Conservation (phyloP, 2,888 invertebrate species). For the Trissoscelio sp. region DNA sequence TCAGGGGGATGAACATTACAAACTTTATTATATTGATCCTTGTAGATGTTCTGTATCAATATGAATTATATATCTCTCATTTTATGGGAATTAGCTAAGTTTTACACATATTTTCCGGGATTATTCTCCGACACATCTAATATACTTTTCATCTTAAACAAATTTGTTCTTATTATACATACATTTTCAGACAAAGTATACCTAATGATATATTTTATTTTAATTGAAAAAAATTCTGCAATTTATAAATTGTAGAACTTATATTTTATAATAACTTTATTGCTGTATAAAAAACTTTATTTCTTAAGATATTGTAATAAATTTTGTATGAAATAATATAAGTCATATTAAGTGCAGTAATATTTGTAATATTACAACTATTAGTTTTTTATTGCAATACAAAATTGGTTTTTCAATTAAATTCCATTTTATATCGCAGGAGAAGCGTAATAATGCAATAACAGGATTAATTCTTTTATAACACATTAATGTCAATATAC, state of each 20-base stretch:
- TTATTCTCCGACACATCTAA: background rate
- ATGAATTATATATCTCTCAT: background rate
- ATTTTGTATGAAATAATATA: background rate
- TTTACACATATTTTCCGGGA: constrained; percentile 1
- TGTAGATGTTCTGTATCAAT: constrained; percentile 9
- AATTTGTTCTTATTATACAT: too few species aligned
- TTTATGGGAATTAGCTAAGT: constrained; percentile 15
- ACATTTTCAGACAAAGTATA: background rate
- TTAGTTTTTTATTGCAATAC: background rate
- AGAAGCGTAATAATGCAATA: constrained; percentile 9
- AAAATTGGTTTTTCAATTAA: constrained; percentile 2
- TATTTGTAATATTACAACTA: constrained; percentile 1
- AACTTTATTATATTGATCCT: constrained; percentile 37
- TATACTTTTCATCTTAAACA: background rate
- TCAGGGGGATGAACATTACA: constrained; percentile 24
- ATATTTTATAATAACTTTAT: too few species aligned
- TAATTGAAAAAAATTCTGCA: too few species aligned
- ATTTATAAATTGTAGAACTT: too few species aligned
- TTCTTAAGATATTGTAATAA: background rate
- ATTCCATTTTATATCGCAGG: background rate
- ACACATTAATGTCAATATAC: constrained; percentile 1
- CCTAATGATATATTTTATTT: too few species aligned
- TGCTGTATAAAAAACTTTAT: too few species aligned
- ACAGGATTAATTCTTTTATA: constrained; percentile 10
- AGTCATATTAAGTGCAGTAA: background rate